These are phyloP conservation scores for Notamacropus eugenii DNA, from an alignment of 2,797 vertebrate genomes.

Conservation along the genomic window DNA sequence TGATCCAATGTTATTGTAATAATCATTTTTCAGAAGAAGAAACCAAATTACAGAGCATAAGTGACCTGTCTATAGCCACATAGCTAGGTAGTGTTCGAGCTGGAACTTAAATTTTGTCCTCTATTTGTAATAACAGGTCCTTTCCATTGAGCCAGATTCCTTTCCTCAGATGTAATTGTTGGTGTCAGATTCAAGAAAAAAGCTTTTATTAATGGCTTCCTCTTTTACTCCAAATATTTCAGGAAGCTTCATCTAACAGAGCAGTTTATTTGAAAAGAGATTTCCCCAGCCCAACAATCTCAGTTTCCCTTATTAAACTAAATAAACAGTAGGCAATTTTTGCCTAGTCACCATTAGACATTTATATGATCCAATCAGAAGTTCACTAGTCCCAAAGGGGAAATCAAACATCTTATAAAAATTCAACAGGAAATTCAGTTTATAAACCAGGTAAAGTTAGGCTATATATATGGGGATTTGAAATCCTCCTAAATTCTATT, in stretches of 20 bases:
- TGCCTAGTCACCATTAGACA: constrained; percentile 86
- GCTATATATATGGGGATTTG: constrained; percentile 83
- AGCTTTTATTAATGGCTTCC: neutral
- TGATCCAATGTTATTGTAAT: neutral
- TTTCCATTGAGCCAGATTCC: neutral
- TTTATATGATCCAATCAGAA: constrained; percentile 87
- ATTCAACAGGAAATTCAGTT: constrained; percentile 86
- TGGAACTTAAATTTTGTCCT: neutral
- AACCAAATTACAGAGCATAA: neutral
- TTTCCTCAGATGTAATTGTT: neutral
- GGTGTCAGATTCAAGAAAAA: neutral
- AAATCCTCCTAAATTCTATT: constrained; percentile 86
- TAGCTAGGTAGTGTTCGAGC: neutral
- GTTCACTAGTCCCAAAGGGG: constrained; percentile 79
- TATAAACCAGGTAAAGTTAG: constrained; percentile 84
- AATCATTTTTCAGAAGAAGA: neutral
- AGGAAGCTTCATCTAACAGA: constrained; percentile 67
- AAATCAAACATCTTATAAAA: constrained; percentile 86
- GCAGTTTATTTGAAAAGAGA: constrained; percentile 73
- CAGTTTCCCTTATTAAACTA: constrained; percentile 86
- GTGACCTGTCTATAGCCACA: neutral
- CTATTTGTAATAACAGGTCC: neutral
- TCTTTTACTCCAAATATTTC: constrained; percentile 72
- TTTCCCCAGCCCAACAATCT: constrained; percentile 66
- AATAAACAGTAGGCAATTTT: constrained; percentile 87